Evolutionary conservation across 1,140 invertebrate genomes (phyloP).

Genomic region (Parapsyche elsis): DNA sequence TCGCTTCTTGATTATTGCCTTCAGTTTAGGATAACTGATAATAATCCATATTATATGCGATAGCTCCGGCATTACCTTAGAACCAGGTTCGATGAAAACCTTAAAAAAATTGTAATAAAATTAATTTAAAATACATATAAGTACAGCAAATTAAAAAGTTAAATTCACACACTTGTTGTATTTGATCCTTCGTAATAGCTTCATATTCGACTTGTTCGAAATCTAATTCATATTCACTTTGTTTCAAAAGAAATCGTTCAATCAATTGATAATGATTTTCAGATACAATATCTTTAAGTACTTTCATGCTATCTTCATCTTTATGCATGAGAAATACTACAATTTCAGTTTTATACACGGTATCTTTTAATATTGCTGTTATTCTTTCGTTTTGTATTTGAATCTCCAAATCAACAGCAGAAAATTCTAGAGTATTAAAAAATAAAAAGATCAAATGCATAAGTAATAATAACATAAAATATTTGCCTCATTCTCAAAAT

Average conservation of each 20-base stretch:
- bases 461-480: no score
- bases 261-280: constrained; percentile 33
- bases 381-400: constrained; percentile 65
- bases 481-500: neutral
- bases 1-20: constrained; percentile 60
- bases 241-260: constrained; percentile 31
- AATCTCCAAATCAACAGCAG: constrained; percentile 62
- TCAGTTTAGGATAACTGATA: constrained; percentile 61
- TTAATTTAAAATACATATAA: constrained; percentile 1
- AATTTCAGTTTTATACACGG: constrained; percentile 63
- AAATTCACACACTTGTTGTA: constrained; percentile 39
- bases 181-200: constrained; percentile 42
- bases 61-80: constrained; percentile 61
- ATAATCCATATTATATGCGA: constrained; percentile 63
- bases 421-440: neutral
- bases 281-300: constrained; percentile 24
- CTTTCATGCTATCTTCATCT: constrained; percentile 31
- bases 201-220: constrained; percentile 13
- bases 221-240: neutral
- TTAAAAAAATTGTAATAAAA: constrained; percentile 22
- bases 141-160: neutral
- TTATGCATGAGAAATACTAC: constrained; percentile 57
- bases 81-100: constrained; percentile 12
- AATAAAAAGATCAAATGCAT: no score
- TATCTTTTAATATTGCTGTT: constrained; percentile 63